Evolutionary conservation across 2,888 invertebrate species (phyloP).

Genomic region (Hedychridium roseum): DNA sequence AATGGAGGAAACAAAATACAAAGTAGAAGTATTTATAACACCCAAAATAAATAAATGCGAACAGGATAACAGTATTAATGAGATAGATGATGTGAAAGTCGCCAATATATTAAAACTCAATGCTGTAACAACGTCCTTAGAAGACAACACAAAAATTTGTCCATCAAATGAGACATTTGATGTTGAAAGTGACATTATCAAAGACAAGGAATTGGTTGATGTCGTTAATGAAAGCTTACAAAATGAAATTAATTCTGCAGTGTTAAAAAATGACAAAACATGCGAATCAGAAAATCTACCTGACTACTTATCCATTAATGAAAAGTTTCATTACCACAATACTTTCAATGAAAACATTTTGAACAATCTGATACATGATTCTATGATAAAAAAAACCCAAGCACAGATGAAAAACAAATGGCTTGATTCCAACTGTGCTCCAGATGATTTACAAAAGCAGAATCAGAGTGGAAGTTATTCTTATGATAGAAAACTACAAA

Average conservation of each 20-base stretch:
- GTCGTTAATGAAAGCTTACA: not conserved
- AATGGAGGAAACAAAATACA: slow-evolving; percentile 37
- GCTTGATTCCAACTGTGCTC: no score
- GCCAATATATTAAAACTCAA: slow-evolving; percentile 26
- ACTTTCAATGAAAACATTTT: no score
- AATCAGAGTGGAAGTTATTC: no score
- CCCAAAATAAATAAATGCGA: slow-evolving; percentile 28
- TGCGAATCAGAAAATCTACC: no score
- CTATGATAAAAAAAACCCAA: no score
- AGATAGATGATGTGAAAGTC: slow-evolving; percentile 41
- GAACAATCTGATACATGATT: no score
- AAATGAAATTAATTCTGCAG: not conserved
- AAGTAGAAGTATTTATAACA: slow-evolving; percentile 51
- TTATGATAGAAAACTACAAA: no score
- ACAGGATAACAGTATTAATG: slow-evolving; percentile 17
- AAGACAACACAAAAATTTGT: not conserved
- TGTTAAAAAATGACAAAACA: not conserved
- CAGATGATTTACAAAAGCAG: no score
- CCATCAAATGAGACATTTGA: slow-evolving; percentile 4
- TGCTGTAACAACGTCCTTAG: slow-evolving; percentile 1
- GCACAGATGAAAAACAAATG: no score
- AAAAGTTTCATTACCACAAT: no score
- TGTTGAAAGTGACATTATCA: slow-evolving; percentile 4
- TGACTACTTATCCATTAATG: no score
- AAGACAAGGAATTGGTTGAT: no score